phyloP scores from a whole-genome alignment of 37 sponge, comb jelly and placozoan species.

The Diacarnus erythraeanus region DNA sequence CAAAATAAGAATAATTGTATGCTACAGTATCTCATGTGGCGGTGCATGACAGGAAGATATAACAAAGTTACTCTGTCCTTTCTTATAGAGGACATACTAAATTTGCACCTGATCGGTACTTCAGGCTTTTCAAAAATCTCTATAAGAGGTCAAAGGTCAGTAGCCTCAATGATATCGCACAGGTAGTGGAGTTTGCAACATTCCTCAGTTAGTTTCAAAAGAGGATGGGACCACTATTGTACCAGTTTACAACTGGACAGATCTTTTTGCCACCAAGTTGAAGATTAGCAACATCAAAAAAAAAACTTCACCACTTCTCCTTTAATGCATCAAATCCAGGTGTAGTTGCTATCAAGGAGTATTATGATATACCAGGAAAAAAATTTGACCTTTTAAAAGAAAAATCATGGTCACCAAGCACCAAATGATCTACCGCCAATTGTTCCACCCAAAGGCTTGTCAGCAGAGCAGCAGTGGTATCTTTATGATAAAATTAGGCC shows the following conservation, averaged over 20 bases:
- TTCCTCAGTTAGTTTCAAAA: not conserved
- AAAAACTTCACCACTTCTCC: not conserved
- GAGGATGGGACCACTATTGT: not conserved
- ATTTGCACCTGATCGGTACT: too few relatives aligned
- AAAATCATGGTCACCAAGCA: too few relatives aligned
- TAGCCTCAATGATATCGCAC: not conserved
- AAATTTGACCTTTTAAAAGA: too few relatives aligned
- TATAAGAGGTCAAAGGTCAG: not conserved
- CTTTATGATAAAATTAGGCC: not conserved
- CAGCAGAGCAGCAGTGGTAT: not conserved
- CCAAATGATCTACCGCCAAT: too few relatives aligned
- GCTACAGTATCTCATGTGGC: not conserved
- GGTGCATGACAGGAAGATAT: not conserved
- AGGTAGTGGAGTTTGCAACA: not conserved
- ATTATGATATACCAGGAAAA: too few relatives aligned
- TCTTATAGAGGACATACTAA: too few relatives aligned
- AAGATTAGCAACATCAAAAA: not conserved
- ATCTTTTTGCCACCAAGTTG: not conserved
- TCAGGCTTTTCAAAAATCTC: too few relatives aligned
- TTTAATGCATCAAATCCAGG: too few relatives aligned
- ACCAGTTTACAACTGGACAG: not conserved
- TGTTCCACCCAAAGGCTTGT: not conserved
- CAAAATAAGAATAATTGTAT: not conserved
- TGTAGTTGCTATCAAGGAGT: too few relatives aligned
- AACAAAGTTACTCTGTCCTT: too few relatives aligned